Base-by-base conservation (phyloP, 1,140 invertebrate genomes). In the Drosophila pallidifrons region DNA sequence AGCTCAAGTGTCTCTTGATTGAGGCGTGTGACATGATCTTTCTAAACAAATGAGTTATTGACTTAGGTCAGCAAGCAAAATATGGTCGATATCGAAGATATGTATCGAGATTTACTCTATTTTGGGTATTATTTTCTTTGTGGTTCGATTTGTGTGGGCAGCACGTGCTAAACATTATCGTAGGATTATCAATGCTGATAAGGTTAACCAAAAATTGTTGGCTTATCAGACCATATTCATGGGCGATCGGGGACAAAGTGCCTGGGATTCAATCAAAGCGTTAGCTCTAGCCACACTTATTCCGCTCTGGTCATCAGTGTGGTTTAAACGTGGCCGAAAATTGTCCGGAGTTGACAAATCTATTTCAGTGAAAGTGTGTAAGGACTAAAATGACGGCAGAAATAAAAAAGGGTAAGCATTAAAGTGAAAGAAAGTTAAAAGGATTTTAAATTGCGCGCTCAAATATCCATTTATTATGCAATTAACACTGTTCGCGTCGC, bases 161-260 rank as follows among this genome's bases (percentile, higher is more conserved):
- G 52, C 52, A 55, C 52, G 52, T 55, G 52, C 52, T 35, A 35
- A 3, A 15, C 52, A 13, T 55, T 55, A 55, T 55, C 52, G 1
- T 15, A 30, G 52, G 52, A 74, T 74, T 60, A 74, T 68, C 64
- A 68, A 28, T 16, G 20, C 25, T 68, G 71, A 74, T 74, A 60
- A 74, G 49, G 20, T 8, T 43, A 5, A 35, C 54, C 54, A 41
- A 68, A 67, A 58, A 35, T 25, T 30, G 4, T 15, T 3, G 32
- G 45, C 35, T 66, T 58, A 74, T 74, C 71, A 60, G 45, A 10
- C n/a, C 13, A 55, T 55, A 55, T 35, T 35, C 13, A 35, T 55
- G 25, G 15, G 25, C 28, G 52, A 55, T 55, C 52, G 52, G 30
- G 52, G 52, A n/a, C 35, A 70, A 75, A 63, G 57, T 75, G 32